Evolutionary conservation across 2,113 vertebrate genomes (phyloP).

Genomic region (Albula goreensis): DNA sequence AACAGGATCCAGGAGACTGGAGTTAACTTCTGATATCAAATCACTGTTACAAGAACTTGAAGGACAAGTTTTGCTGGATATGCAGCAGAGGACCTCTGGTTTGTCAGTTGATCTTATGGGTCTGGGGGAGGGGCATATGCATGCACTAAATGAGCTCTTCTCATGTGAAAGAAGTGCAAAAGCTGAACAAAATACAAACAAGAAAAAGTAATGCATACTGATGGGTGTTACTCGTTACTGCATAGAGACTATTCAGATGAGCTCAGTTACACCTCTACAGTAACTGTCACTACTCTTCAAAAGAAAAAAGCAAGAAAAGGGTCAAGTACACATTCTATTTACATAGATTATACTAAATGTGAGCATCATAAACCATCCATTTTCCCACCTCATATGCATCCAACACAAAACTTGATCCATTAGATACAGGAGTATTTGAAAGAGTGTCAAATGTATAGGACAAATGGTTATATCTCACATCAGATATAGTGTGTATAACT

Average conservation of each 20-base stretch:
- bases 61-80: conserved; percentile 17
- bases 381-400: background rate
- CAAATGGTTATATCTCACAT: background rate
- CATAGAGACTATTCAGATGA: too few species aligned
- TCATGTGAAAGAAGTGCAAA: background rate
- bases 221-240: background rate
- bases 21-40: background rate
- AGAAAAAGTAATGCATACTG: background rate
- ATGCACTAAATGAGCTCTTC: background rate
- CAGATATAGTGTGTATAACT: background rate
- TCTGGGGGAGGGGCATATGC: background rate
- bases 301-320: too few species aligned
- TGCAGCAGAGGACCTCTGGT: background rate
- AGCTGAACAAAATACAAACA: background rate
- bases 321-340: background rate
- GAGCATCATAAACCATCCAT: background rate
- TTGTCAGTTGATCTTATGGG: conserved; percentile 12
- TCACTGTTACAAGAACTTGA: conserved; percentile 19
- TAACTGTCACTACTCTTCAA: too few species aligned
- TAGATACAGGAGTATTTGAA: background rate
- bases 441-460: background rate
- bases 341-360: background rate
- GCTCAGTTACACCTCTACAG: too few species aligned
- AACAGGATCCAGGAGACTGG: background rate
- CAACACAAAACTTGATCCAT: background rate